These are phyloP conservation scores for Colletes gigas DNA, from an alignment of 1,140 invertebrate species.

Conservation along the genomic window DNA sequence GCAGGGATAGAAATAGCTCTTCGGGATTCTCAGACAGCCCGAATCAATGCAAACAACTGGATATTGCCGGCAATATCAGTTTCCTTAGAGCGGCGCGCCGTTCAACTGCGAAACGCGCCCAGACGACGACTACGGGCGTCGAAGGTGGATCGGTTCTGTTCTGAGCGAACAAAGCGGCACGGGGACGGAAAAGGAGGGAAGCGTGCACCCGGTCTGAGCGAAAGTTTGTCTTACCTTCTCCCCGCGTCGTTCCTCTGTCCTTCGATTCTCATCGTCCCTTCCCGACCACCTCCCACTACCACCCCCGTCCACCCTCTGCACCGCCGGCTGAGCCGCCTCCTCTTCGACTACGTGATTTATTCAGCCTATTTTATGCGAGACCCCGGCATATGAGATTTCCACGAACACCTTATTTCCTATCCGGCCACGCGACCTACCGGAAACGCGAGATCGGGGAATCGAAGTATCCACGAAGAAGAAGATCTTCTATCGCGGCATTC, in stretches of 20 bases:
- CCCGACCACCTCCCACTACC: background rate
- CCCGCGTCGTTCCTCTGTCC: background rate
- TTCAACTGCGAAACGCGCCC: slow-evolving; percentile 74
- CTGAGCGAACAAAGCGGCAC: slow-evolving; percentile 25
- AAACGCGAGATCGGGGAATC: slow-evolving; percentile 43
- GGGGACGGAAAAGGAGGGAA: slow-evolving; percentile 42
- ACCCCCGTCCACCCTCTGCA: slow-evolving; percentile 10
- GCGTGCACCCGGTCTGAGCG: slow-evolving; percentile 54
- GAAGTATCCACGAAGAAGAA: slow-evolving; percentile 59
- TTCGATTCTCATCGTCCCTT: slow-evolving; percentile 4
- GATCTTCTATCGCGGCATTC: slow-evolving; percentile 27
- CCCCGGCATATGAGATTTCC: slow-evolving; percentile 75
- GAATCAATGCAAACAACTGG: slow-evolving; percentile 60
- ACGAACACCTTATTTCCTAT: slow-evolving; percentile 74
- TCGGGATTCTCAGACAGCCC: slow-evolving; percentile 74
- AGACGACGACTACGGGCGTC: slow-evolving; percentile 55
- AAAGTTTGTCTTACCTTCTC: slow-evolving; percentile 73
- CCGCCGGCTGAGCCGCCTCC: slow-evolving; percentile 8
- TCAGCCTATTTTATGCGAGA: slow-evolving; percentile 75
- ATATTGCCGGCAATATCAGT: slow-evolving; percentile 78
- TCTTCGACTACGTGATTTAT: slow-evolving; percentile 71
- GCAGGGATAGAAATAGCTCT: slow-evolving; percentile 69
- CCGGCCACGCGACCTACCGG: slow-evolving; percentile 26
- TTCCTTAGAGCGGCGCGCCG: slow-evolving; percentile 76
- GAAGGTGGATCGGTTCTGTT: slow-evolving; percentile 50